Percentiles rank a stretch among this genome's conserved stretches.
These are phyloP conservation scores for Malurus alboscapulatus DNA, from an alignment of 2,113 vertebrate genomes.

Conservation along the genomic window DNA sequence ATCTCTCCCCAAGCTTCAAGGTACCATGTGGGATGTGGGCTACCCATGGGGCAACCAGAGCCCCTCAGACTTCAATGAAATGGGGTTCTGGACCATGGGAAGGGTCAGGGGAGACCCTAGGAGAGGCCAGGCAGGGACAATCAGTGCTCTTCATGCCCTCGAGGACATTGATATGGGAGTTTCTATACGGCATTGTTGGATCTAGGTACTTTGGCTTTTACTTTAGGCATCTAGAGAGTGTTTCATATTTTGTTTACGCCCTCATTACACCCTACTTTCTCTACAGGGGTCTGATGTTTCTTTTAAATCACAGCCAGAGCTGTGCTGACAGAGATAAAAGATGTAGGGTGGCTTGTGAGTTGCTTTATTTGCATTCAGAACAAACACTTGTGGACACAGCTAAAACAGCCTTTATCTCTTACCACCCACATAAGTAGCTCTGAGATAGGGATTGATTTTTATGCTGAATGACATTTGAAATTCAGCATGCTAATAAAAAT, in stretches of 20 bases:
- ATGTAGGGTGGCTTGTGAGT: background rate
- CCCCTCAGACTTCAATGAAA: background rate
- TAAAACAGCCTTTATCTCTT: background rate
- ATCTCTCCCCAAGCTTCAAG: background rate
- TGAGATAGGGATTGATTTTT: background rate
- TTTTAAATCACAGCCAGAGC: background rate
- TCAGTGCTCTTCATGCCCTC: background rate
- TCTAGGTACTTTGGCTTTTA: background rate
- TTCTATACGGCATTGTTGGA: background rate
- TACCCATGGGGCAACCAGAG: background rate
- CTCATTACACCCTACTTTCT: background rate
- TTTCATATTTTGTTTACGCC: background rate
- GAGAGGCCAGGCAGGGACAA: background rate
- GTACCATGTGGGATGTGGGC: accelerated
- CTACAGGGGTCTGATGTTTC: background rate
- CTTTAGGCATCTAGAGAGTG: background rate
- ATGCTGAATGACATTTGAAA: background rate
- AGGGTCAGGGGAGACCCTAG: background rate
- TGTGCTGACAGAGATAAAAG: background rate
- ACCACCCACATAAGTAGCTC: background rate
- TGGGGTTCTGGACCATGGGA: background rate
- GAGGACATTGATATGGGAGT: background rate
- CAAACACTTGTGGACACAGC: background rate
- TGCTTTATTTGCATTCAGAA: background rate
- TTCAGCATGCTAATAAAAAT: background rate